phyloP scores from a whole-genome alignment of 2,888 invertebrate genomes.

The Tetragnatha montana region DNA sequence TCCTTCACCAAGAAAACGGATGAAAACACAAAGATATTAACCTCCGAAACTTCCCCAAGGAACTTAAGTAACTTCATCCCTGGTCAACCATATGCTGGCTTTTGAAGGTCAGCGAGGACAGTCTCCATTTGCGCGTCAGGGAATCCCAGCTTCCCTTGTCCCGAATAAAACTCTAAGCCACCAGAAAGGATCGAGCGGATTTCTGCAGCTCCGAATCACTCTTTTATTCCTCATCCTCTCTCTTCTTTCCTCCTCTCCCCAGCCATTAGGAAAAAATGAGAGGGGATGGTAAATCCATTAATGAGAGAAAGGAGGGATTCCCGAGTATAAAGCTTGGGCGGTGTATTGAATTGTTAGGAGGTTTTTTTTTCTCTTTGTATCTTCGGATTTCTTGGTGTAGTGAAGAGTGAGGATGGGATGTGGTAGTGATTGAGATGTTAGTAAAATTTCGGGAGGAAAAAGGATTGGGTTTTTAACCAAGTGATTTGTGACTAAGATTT shows the following conservation, averaged over 20 bases:
- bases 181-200: slow-evolving; percentile 34
- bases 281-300: slow-evolving; percentile 32
- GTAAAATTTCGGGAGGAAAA: not conserved
- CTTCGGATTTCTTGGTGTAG: not conserved
- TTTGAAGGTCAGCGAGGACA: too few species aligned
- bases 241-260: not conserved
- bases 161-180: slow-evolving; percentile 14
- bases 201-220: slow-evolving; percentile 16
- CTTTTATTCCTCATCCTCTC: not conserved
- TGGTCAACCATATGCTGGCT: too few species aligned
- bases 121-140: not conserved
- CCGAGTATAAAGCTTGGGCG: not conserved
- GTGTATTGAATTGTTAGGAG: not conserved
- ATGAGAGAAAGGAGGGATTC: slow-evolving; percentile 25
- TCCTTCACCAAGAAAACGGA: too few species aligned
- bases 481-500: too few species aligned
- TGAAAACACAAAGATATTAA: too few species aligned
- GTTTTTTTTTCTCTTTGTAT: not conserved
- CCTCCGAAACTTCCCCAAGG: too few species aligned
- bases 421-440: not conserved
- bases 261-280: slow-evolving; percentile 18
- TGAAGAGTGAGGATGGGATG: not conserved
- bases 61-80: too few species aligned
- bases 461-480: too few species aligned
- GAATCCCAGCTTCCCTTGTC: slow-evolving; percentile 6